Base-by-base conservation (phyloP, 1,140 invertebrate genomes). In the Globodera rostochiensis region DNA sequence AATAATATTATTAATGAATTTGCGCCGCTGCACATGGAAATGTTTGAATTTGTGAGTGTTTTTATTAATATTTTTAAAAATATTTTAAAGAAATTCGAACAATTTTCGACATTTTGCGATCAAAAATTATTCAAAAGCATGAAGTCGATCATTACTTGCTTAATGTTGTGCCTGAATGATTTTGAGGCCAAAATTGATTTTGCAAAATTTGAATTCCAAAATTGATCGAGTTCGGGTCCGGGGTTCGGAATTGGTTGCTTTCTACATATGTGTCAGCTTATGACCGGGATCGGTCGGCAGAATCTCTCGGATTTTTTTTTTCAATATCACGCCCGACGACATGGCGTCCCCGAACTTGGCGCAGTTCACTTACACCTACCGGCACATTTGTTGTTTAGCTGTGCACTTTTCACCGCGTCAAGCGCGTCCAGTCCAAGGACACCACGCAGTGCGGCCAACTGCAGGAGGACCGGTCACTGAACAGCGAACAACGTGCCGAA, bases 321-420 rank as follows among this genome's bases (percentile, higher is more conserved):
- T 1, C 25, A 25, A 25, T 25, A 25, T 25, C 25, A 25, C 25
- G 25, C 25, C 25, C 25, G 25, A 25, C 25, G 25, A 25, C 25
- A 25, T 25, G 25, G 25, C 25, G 25, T 1, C 25, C 25, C 25
- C 25, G 25, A 25, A 25, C 25, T 25, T 25, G 25, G 25, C 25
- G 25, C 25, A 49, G 19, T 60, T 60, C 15, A 5, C 19, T 60
- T 60, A 9, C n/a, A n/a, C n/a, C n/a, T n/a, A n/a, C n/a, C n/a
- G n/a, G n/a, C n/a, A n/a, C n/a, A n/a, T n/a, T n/a, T n/a, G n/a
- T n/a, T n/a, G n/a, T 1, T 53, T 25, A 84, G 83, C 53, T 84
- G 9, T 84, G 83, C 66, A 84, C 82, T 47, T 84, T 82, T 60
- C 85, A 85, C 45, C 86, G 84, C 49, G 76, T 85, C 19, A 84